Evolutionary conservation across 2,888 invertebrate species (phyloP), one percentile per base, ranked within the genome.

Genomic region (Chrysodeixis includens): DNA sequence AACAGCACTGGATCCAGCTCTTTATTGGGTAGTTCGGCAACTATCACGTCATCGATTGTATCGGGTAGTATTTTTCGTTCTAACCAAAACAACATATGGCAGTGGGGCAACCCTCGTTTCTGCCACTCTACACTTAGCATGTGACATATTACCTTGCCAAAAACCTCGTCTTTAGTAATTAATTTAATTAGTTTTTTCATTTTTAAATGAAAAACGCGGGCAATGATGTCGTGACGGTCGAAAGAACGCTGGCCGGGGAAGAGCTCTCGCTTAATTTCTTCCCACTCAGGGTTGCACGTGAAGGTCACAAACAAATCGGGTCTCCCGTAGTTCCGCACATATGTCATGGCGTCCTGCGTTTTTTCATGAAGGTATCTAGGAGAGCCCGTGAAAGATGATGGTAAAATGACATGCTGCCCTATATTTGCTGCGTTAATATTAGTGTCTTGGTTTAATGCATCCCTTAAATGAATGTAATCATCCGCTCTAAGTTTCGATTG

Each of bases 221-320:
- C 1, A n/a, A 16, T 44, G 1, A 79, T 53, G 56, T 78, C 78
- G 70, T 79, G 75, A 9, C 79, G 35, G 14, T 79, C 74, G 40
- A 56, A 64, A 55, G 79, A 56, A 0, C 49, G 20, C 59, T 80
- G 75, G 5, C 57, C 66, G 0, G 63, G 22, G 40, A 69, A 16
- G 12, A 78, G 32, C 8, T 74, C 65, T 0, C 0, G 10, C 32
- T 62, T 71, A 22, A 80, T 83, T 75, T 81, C 79, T 7, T 61
- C 51, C 80, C 78, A 77, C 54, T 70, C 63, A 18, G 80, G 71
- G 54, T 77, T 76, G 40, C 75, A 78, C 8, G 76, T 78, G 5
- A 76, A 72, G 1, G 77, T 76, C 9, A 79, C 56, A 68, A 79
- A 79, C 12, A 79, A 20, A n/a, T 74, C 70, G 18, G 81, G 78